Base-by-base conservation (phyloP, 2,888 invertebrate species). In the Ctena decussata region DNA sequence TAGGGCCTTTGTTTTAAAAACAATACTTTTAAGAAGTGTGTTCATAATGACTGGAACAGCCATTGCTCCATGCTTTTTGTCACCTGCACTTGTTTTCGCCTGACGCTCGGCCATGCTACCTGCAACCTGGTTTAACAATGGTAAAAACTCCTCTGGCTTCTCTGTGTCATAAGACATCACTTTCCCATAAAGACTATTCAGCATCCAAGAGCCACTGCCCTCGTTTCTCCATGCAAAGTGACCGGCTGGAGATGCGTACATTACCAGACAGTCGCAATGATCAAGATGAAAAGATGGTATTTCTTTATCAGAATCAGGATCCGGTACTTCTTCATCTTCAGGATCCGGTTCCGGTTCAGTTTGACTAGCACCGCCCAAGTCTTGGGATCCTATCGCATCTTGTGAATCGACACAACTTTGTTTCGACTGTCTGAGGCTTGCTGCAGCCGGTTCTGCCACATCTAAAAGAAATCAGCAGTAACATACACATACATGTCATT, bases 11-110 rank as follows among this genome's bases (percentile, higher is more conserved):
- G 71, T 82, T 32, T 82, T 70, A 44, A 89, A 84, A 3, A 86
- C 30, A 21, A 89, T 72, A 46, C 86, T 86, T 39, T 86, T 89
- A 18, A 32, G 73, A 0, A 89, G 77, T 44, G 84, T 84, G 46
- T 89, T 82, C 75, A 84, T 82, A 24, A 86, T 86, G 21, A 89
- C 86, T 6, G 89, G 70, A 44, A 89, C 46, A 5, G 89, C 89
- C 46, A 80, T 89, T 60, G 82, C 86, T 18, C 27, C 71, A 39
- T 82, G 41, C 27, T 73, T 76, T 21, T 35, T n/a, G 15, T 53
- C 73, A 12, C 41, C 37, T 6, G 73, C 73, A 1, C 80, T 85
- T 12, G 84, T 84, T 39, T 86, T 60, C 2, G 86, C 86, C 24
- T 69, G 35, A 27, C 88, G 77, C 21, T 39, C 27, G 21, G 80